These are phyloP conservation scores for Hirtodrosophila alboralis DNA, from an alignment of 2,888 invertebrate species.

Conservation along the genomic window DNA sequence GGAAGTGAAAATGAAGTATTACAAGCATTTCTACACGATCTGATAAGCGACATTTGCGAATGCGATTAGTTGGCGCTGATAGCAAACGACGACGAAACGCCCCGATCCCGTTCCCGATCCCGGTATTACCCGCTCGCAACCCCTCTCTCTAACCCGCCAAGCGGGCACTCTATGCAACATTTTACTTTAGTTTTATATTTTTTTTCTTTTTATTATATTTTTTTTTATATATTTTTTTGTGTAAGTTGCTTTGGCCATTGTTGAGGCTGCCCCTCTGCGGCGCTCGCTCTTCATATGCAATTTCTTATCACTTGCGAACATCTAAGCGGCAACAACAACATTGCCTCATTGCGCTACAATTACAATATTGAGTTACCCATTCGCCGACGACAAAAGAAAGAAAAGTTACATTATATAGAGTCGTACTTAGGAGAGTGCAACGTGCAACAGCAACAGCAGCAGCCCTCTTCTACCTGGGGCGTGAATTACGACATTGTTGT, in stretches of 20 bases:
- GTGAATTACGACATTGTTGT: conserved; percentile 80
- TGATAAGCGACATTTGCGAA: conserved; percentile 82
- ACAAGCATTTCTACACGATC: conserved; percentile 83
- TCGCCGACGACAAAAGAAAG: conserved; percentile 62
- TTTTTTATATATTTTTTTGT: conserved; percentile 34
- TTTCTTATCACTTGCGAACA: conserved; percentile 82
- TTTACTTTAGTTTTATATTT: conserved; percentile 18
- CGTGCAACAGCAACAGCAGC: no score
- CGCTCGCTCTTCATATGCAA: conserved; percentile 72
- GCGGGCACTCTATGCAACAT: conserved; percentile 38
- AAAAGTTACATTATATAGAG: conserved; percentile 64
- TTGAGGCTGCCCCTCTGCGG: conserved; percentile 48
- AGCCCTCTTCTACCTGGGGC: conserved; percentile 77
- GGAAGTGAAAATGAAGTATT: conserved; percentile 83
- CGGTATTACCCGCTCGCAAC: conserved; percentile 15
- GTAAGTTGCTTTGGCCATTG: conserved; percentile 61
- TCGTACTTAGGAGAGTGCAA: conserved; percentile 16
- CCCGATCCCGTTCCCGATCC: conserved; percentile 12
- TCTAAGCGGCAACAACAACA: conserved; percentile 67
- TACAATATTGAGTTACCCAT: conserved; percentile 82
- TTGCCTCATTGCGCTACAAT: conserved; percentile 83
- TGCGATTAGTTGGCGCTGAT: conserved; percentile 82
- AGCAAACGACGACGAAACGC: conserved; percentile 53
- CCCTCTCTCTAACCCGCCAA: no score
- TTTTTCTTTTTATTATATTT: conserved; percentile 7